Base-by-base conservation (phyloP, 2,888 invertebrate genomes). In the Pyrgus malvae region DNA sequence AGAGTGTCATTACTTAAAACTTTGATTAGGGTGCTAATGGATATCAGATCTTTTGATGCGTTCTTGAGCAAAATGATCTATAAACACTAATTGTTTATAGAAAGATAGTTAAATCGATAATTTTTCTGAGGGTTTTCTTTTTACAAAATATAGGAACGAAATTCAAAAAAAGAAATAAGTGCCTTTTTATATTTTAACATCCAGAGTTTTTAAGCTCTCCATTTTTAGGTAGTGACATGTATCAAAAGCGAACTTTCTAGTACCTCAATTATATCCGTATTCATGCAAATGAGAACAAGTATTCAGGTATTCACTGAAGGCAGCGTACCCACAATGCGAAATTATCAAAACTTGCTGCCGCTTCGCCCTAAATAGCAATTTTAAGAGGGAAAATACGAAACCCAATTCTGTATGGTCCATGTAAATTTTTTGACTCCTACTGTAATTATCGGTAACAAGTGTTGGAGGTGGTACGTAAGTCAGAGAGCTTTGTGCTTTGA, bases 361-460 rank as follows among this genome's bases (percentile, higher is more conserved):
- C 16, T 12, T 37, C 25, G 35, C 19, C 11, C 25, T 37, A 27
- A 29, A 35, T 25, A 37, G n/a, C 35, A 27, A 19, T 37, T 50
- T n/a, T 42, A 21, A 35, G 37, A 41, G 11, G 35, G 23, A 42
- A 25, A 44, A 44, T 27, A 27, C 35, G 35, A 42, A 42, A 37
- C n/a, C 35, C 35, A 44, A 51, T 44, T 50, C n/a, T 17, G 25
- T 44, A 51, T 35, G 25, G 19, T 23, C 35, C 17, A 44, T 51
- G 42, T 44, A 51, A 51, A 51, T 42, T 51, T 51, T 44, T 37
- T 42, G 14, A 27, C 23, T 49, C 19, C 44, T 12, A n/a, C 21
- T 35, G 51, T 29, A 37, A 51, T 44, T 44, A 51, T 27, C 37
- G 42, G 71, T 76, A 78, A 75, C 77, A 72, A 75, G 69, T 66